phyloP scores from a whole-genome alignment of 2,888 invertebrate species.

The Pandemis cinnamomeana region DNA sequence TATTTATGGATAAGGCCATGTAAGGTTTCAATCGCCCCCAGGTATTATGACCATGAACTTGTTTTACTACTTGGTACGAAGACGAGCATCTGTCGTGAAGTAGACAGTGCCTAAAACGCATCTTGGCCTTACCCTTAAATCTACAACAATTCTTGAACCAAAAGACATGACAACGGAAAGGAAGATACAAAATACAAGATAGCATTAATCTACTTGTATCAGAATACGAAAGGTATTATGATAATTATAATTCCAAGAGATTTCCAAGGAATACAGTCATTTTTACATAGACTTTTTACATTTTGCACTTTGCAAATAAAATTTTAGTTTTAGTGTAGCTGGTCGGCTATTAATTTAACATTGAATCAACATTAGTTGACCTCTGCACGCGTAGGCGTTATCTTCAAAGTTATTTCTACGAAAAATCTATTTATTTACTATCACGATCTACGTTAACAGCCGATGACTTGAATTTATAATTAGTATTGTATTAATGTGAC shows the following conservation, averaged over 20 bases:
- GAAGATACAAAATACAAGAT: background rate
- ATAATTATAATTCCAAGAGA: too few species aligned
- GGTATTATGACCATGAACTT: too few species aligned
- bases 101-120: too few species aligned
- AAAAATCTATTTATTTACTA: constrained; percentile 3
- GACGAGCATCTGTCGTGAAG: too few species aligned
- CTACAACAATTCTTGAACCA: background rate
- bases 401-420: background rate
- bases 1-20: background rate
- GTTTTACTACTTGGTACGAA: too few species aligned
- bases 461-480: constrained; percentile 10
- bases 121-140: background rate
- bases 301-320: background rate
- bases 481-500: constrained; percentile 9
- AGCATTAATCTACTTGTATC: background rate
- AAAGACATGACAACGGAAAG: background rate
- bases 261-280: too few species aligned
- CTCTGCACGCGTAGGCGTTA: background rate
- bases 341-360: background rate
- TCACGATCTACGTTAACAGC: constrained; percentile 22
- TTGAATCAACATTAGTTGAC: background rate
- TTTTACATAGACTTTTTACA: too few species aligned
- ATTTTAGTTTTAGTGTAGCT: background rate
- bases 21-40: too few species aligned
- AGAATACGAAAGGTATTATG: background rate